A percentile compares a stretch with the other conserved stretches of the same genome.
Evolutionary conservation across 2,113 vertebrate species (phyloP).

Genomic region (Catharus bicknelli): DNA sequence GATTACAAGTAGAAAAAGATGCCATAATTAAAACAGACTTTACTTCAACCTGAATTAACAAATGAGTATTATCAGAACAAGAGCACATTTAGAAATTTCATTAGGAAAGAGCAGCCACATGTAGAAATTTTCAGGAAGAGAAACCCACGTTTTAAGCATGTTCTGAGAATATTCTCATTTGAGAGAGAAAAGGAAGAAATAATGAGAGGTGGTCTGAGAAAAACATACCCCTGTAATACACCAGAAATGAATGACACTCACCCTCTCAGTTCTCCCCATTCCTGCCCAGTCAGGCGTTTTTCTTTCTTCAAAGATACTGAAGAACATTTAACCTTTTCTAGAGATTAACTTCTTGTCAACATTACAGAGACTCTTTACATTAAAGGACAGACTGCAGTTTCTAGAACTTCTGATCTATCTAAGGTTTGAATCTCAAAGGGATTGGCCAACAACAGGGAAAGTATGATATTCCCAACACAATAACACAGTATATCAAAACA

Average conservation of each 20-base stretch:
- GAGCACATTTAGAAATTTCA: neutral
- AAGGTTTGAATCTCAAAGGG: neutral
- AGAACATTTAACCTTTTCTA: neutral
- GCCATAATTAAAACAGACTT: neutral
- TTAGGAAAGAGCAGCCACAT: neutral
- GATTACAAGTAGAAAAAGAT: neutral
- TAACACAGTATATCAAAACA: neutral
- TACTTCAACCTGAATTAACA: neutral
- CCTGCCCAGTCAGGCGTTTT: neutral
- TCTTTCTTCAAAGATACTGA: neutral
- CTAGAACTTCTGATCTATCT: neutral
- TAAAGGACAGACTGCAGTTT: neutral
- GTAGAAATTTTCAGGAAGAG: neutral
- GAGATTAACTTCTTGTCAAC: neutral
- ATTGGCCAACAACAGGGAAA: accelerated
- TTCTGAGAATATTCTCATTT: neutral
- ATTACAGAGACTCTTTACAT: neutral
- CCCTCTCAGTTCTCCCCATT: neutral
- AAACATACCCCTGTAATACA: neutral
- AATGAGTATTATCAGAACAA: neutral
- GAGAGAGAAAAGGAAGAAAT: neutral
- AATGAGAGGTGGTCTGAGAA: neutral
- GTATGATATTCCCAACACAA: neutral
- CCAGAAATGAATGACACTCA: neutral
- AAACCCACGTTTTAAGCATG: neutral